phyloP scores from a whole-genome alignment of 2,888 invertebrate genomes.

The Chrysolina americana region DNA sequence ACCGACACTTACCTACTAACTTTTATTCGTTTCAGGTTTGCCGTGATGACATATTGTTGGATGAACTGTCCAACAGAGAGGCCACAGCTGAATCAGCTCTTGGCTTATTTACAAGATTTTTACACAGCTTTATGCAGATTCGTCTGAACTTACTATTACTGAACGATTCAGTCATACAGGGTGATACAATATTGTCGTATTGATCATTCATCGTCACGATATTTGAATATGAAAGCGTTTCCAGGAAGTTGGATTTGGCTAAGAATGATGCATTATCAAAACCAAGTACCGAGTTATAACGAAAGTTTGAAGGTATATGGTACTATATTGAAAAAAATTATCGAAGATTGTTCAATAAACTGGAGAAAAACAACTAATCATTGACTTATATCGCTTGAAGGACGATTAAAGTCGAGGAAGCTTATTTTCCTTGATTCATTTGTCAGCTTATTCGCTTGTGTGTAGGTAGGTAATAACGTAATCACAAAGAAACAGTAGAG shows the following conservation, averaged over 20 bases:
- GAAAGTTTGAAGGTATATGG: neutral
- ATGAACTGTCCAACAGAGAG: constrained; percentile 76
- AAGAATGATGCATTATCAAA: neutral
- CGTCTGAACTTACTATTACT: constrained; percentile 69
- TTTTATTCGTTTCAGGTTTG: constrained; percentile 72
- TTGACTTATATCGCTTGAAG: no score
- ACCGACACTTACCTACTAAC: constrained; percentile 36
- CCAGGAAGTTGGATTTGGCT: neutral
- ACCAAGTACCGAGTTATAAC: neutral
- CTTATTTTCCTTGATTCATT: no score
- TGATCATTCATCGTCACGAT: neutral
- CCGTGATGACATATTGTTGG: constrained; percentile 85
- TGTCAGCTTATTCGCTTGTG: no score
- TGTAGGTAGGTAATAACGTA: no score
- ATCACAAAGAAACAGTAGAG: no score
- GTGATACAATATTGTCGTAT: constrained; percentile 16
- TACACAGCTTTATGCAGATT: constrained; percentile 80
- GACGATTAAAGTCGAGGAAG: no score
- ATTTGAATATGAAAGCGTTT: neutral
- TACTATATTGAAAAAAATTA: no score
- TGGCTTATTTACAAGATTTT: constrained; percentile 82
- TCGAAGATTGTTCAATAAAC: no score
- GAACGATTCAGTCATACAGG: constrained; percentile 27
- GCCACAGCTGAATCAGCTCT: constrained; percentile 79
- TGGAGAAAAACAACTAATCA: no score